Conservation (phyloP, 2,797 vertebrate genomes). For the Acipenser oxyrinchus region DNA sequence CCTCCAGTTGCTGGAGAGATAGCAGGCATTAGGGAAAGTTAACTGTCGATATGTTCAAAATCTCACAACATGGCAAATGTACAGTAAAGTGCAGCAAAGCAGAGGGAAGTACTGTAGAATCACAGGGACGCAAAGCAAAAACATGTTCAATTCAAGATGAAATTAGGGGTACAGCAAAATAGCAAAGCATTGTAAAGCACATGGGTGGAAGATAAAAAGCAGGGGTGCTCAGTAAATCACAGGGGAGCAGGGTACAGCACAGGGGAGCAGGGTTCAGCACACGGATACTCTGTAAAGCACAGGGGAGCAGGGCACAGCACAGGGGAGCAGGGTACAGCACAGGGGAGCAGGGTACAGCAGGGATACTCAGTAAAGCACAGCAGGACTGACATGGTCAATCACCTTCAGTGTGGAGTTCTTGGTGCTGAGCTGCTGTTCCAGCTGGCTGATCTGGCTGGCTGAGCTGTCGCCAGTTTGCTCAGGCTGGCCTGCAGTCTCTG, state of each 20-base stretch:
- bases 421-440: conserved; percentile 88
- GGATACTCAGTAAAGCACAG: no score
- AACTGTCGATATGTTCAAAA: neutral
- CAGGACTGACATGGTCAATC: conserved; percentile 10
- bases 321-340: no score
- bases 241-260: no score
- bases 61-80: neutral
- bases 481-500: conserved; percentile 97
- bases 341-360: no score
- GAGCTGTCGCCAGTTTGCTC: conserved; percentile 88
- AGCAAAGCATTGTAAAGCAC: no score
- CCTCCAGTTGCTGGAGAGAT: conserved; percentile 80
- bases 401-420: conserved; percentile 88
- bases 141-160: no score
- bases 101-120: neutral
- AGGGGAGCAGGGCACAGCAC: no score
- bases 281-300: no score
- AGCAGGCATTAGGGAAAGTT: neutral
- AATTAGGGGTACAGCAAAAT: no score
- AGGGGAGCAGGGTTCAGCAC: no score
- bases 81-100: no score
- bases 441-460: conserved; percentile 83
- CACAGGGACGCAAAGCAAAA: neutral
- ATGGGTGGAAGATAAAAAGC: no score
- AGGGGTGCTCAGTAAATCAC: neutral